Conservation (phyloP, 2,888 invertebrate species). For the Archips crataeganus region DNA sequence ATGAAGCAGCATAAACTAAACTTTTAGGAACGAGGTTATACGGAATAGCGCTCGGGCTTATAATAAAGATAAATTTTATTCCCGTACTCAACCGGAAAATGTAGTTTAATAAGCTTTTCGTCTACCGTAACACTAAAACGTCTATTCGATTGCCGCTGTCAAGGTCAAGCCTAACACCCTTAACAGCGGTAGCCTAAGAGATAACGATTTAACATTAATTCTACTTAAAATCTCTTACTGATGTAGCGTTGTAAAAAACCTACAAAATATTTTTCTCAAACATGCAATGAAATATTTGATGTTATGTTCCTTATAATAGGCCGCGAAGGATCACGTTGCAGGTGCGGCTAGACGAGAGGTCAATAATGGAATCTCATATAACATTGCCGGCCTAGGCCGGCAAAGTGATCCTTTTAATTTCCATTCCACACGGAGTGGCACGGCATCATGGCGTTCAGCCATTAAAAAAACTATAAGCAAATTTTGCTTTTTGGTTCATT, state of each 20-base stretch:
- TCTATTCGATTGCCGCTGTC: neutral
- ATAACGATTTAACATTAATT: neutral
- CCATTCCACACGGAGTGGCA: too few relatives aligned
- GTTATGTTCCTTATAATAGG: too few relatives aligned
- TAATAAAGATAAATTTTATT: conserved; percentile 35
- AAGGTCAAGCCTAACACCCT: neutral
- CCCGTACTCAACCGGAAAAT: conserved; percentile 5
- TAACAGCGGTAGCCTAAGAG: too few relatives aligned
- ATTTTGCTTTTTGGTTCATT: too few relatives aligned
- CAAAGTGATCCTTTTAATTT: too few relatives aligned
- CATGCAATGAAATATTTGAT: too few relatives aligned
- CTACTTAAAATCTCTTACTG: neutral
- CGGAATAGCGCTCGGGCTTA: conserved; percentile 6
- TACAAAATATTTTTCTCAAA: neutral
- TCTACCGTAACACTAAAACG: neutral
- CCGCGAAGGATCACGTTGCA: too few relatives aligned
- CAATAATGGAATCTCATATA: too few relatives aligned
- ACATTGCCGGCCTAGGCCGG: too few relatives aligned
- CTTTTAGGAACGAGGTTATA: conserved; percentile 37
- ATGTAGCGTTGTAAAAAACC: neutral
- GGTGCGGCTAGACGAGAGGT: too few relatives aligned
- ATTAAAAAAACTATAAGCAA: too few relatives aligned
- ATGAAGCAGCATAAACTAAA: conserved; percentile 30
- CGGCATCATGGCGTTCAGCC: too few relatives aligned
- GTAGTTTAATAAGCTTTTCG: conserved; percentile 29